Base-by-base conservation (phyloP, 1,140 invertebrate species). In the Rhagoletis pomonella region DNA sequence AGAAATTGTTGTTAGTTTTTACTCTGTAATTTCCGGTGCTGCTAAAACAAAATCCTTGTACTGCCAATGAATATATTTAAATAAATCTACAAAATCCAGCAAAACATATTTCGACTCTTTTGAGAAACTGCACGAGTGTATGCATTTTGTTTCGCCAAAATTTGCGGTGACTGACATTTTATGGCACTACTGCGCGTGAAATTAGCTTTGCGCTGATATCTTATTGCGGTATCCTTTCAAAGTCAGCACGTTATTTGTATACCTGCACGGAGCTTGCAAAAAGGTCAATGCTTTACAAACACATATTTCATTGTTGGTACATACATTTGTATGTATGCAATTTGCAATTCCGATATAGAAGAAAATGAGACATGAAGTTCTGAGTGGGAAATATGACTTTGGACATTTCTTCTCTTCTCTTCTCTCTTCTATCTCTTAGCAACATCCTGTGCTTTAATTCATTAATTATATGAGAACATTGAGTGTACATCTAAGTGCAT, bases 11-110 rank as follows among this genome's bases (percentile, higher is more conserved):
- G 44, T n/a, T 58, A 7, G 9, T 55, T 50, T 58, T 73, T 47
- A 42, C 42, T 6, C n/a, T 29, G 10, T 81, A 81, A 81, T 58
- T 81, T 81, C 73, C 73, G 73, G 73, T 50, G 73, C 47, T 81
- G 73, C 73, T 81, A 81, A 81, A 81, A 81, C 73, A 81, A 81
- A 81, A 81, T n/a, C 47, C 73, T 19, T 81, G 73, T 81, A 55
- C 14, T 55, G 73, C 12, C 73, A 81, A 55, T 58, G 73, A 81
- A 81, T 81, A 81, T 81, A 58, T 55, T 81, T 81, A 44, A 81
- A 81, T 81, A 81, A 81, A 50, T 81, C 50, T 9, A 19, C 73
- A 55, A 81, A 81, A 81, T 58, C 3, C 47, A 58, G n/a, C 44
- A 50, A 50, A 81, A 50, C 73, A 10, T 55, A 81, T 81, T 81